These are phyloP conservation scores for Archocentrus centrarchus DNA, from an alignment of 2,113 vertebrate genomes.

Conservation along the genomic window DNA sequence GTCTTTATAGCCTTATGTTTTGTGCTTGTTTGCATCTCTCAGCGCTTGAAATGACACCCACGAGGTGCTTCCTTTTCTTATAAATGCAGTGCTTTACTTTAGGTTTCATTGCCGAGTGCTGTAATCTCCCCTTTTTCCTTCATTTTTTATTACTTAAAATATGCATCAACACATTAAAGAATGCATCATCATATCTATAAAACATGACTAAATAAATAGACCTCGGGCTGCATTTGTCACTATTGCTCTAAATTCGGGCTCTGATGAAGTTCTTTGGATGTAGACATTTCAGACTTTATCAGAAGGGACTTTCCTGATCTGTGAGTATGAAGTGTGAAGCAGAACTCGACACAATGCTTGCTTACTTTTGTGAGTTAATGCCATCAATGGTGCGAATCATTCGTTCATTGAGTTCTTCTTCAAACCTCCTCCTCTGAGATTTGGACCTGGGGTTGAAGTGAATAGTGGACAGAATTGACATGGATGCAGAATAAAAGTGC, in stretches of 20 bases:
- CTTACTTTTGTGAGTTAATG: constrained; percentile 99
- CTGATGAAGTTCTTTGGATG: neutral
- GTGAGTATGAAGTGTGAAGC: neutral
- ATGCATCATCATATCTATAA: neutral
- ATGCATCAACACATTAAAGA: neutral
- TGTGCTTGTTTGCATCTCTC: too few relatives aligned
- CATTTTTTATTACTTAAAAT: neutral
- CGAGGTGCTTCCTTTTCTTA: neutral
- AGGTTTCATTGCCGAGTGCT: neutral
- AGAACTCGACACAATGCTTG: constrained; percentile 59
- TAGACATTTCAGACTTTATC: neutral
- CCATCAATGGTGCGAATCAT: constrained; percentile 99
- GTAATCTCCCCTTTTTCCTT: neutral
- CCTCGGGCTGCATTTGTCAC: neutral
- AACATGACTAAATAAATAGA: neutral
- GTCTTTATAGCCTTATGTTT: neutral
- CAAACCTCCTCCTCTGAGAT: constrained; percentile 96
- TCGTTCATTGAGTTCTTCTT: constrained; percentile 95
- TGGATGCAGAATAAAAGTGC: neutral
- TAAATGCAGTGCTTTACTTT: neutral
- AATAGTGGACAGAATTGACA: neutral
- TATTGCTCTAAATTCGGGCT: neutral
- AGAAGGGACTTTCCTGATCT: neutral
- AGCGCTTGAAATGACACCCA: neutral
- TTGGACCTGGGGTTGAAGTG: constrained; percentile 85